Conservation (phyloP, 2,888 invertebrate genomes). For the Aquatica leii region DNA sequence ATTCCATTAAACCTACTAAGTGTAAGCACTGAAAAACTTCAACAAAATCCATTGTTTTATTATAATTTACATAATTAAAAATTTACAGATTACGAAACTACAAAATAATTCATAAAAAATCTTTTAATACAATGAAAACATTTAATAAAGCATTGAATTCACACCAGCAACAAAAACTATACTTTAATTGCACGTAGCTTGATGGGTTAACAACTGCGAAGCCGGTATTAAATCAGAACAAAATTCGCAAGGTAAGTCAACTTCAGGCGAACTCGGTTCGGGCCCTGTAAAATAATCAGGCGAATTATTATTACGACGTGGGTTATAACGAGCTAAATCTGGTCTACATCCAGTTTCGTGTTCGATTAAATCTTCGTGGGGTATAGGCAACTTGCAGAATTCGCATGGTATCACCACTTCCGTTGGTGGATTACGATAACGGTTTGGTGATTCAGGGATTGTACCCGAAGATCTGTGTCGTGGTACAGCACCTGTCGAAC, state of each 20-base stretch:
- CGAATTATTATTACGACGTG: constrained; percentile 44
- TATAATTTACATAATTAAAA: no score
- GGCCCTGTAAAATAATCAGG: constrained; percentile 49
- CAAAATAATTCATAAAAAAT: no score
- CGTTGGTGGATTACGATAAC: constrained; percentile 63
- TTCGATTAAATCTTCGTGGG: constrained; percentile 62
- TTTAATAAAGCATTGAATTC: no score
- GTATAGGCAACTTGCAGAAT: constrained; percentile 64
- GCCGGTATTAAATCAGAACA: constrained; percentile 64
- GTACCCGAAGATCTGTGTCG: constrained; percentile 53
- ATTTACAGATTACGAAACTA: no score
- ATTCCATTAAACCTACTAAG: no score
- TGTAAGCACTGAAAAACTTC: no score
- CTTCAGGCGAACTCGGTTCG: constrained; percentile 53
- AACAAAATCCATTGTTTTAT: no score
- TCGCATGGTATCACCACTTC: constrained; percentile 64
- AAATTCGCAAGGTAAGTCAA: constrained; percentile 69
- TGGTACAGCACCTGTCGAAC: constrained; percentile 54
- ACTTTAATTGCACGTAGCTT: constrained; percentile 60
- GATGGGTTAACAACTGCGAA: constrained; percentile 65
- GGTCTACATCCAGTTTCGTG: constrained; percentile 64
- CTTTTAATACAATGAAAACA: no score
- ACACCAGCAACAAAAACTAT: no score
- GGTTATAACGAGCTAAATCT: constrained; percentile 56
- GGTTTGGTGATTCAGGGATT: constrained; percentile 58